Evolutionary conservation across 2,888 invertebrate genomes (phyloP), one percentile per base, ranked within the genome.

Genomic region (Tiliacea aurago): DNA sequence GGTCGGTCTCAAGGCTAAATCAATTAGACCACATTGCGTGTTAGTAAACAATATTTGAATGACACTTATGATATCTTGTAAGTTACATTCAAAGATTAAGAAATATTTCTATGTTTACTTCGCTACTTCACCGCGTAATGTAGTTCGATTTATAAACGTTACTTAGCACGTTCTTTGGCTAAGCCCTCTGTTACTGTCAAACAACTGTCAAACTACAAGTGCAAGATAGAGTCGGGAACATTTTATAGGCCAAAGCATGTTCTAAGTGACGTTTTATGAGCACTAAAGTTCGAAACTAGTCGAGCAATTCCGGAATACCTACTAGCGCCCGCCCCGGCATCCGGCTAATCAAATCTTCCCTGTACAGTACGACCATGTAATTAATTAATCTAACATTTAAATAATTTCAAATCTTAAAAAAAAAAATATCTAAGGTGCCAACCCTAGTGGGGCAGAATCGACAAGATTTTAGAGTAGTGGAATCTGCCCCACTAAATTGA

Each of bases 1-100:
- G 37, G 13, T 28, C 43, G 28, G 18, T 73, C 11, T 55, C 45
- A 74, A 74, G 70, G 78, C 1, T 13, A 45, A 59, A 70, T 45
- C 28, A 51, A 41, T 59, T 45, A 37, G 23, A 33, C 4, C 18
- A n/a, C n/a, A 62, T 2, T 23, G 55, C n/a, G 49, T 70, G 33
- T 61, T 70, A 33, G n/a, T 78, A 23, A 51, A 59, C 33, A 64
- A 23, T 33, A 58, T 28, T 56, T 23, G 37, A 55, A 15, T 20
- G 55, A 49, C 6, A 20, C 23, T 11, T 13, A 5, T 45, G 1
- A 23, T 15, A 5, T 33, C 47, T 47, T 47, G 28, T 9, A 55
- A 37, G 55, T 7, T 55, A 33, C 33, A 58, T 33, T 11, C 23
- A 23, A 43, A 23, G 18, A 47, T 59, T 7, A n/a, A n/a, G n/a